Percentiles rank a stretch among this genome's conserved stretches.
These are phyloP conservation scores for Benitochromis conjunctus DNA, from an alignment of 2,113 vertebrate species.

Conservation along the genomic window DNA sequence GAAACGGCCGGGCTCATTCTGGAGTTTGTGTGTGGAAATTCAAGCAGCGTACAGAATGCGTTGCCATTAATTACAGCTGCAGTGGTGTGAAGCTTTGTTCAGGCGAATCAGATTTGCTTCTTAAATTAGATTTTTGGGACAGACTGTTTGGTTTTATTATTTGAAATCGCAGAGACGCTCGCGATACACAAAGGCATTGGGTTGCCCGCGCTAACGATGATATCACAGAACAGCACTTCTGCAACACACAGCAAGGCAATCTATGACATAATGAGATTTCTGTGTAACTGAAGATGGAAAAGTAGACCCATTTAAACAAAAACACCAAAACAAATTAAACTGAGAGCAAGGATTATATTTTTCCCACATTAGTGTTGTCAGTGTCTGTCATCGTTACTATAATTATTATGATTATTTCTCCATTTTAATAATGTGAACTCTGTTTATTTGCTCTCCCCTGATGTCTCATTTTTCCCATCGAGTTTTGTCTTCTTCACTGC, in stretches of 20 bases:
- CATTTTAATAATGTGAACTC: background rate
- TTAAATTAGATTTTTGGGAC: background rate
- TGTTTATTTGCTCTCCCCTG: background rate
- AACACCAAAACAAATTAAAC: fast-evolving
- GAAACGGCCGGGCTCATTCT: background rate
- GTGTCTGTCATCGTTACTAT: background rate
- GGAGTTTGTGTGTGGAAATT: background rate
- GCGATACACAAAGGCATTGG: background rate
- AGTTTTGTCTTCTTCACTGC: background rate
- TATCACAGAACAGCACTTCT: background rate
- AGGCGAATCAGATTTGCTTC: background rate
- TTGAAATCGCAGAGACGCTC: fast-evolving
- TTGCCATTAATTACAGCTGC: background rate
- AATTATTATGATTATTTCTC: background rate
- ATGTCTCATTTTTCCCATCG: background rate
- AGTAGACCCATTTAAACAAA: background rate
- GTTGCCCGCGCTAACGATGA: background rate
- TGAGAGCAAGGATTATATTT: background rate
- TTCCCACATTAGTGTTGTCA: fast-evolving
- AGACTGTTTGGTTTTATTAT: background rate
- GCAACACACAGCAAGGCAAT: background rate
- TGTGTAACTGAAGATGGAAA: background rate
- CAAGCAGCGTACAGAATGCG: background rate
- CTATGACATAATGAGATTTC: fast-evolving
- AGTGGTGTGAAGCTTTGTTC: background rate